These are phyloP conservation scores for Pithys albifrons DNA, from an alignment of 2,113 vertebrate genomes.

Conservation along the genomic window DNA sequence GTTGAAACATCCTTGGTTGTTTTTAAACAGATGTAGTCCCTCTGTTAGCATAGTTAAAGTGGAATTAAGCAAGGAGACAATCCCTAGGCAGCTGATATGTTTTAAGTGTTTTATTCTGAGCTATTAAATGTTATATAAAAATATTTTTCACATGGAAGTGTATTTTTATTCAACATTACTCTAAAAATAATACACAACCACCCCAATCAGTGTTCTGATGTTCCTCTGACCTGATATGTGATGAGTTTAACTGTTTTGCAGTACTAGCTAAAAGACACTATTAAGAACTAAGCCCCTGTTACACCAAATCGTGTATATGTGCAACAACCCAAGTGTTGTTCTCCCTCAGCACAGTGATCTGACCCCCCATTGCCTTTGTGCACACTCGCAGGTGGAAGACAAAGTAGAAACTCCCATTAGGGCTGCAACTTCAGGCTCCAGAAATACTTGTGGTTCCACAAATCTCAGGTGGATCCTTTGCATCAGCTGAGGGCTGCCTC, in stretches of 20 bases:
- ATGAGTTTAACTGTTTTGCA: background rate
- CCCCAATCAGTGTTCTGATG: background rate
- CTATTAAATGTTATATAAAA: conserved; percentile 16
- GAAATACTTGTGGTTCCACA: background rate
- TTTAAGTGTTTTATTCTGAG: background rate
- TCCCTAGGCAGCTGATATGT: background rate
- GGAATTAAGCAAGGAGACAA: background rate
- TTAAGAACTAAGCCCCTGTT: background rate
- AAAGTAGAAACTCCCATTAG: background rate
- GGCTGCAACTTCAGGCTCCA: background rate
- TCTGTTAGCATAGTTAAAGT: background rate
- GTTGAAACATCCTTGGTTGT: background rate
- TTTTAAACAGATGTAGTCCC: background rate
- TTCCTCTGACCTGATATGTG: background rate
- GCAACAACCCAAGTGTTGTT: background rate
- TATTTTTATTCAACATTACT: conserved; percentile 10
- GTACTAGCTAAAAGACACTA: background rate
- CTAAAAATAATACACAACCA: background rate
- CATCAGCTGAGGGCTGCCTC: background rate
- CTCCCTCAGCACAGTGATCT: background rate
- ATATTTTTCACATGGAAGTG: background rate
- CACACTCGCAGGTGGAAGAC: background rate
- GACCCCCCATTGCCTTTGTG: background rate
- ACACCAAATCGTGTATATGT: background rate
- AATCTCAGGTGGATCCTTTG: background rate